Conservation (phyloP, 2,797 vertebrate genomes). For the Chaenodraco wilsoni region DNA sequence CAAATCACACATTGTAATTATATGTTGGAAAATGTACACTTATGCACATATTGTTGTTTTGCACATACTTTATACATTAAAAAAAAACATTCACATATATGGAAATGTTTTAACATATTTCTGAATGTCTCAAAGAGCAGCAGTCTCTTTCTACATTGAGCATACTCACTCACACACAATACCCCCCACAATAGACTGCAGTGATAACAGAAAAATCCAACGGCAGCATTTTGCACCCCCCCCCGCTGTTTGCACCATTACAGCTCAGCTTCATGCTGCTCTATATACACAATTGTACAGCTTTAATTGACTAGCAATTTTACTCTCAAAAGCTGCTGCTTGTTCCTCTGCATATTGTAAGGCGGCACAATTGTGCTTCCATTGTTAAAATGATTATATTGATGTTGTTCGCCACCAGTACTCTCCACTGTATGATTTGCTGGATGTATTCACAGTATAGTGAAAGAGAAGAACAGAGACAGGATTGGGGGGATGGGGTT, state of each 20-base stretch:
- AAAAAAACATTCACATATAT: background rate
- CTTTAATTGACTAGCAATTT: conserved; percentile 56
- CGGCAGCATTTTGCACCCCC: conserved; percentile 23
- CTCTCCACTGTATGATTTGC: conserved; percentile 19
- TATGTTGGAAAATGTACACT: too few species aligned
- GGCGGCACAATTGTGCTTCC: conserved; percentile 24
- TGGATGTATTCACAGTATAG: conserved; percentile 22
- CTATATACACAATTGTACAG: conserved; percentile 38
- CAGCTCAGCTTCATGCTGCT: conserved; percentile 34
- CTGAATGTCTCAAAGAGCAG: background rate
- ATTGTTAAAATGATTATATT: conserved; percentile 50
- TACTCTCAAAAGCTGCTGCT: conserved; percentile 40
- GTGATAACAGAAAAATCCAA: conserved; percentile 38
- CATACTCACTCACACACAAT: conserved; percentile 6
- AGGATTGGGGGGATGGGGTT: background rate
- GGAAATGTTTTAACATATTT: background rate
- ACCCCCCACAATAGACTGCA: conserved; percentile 14
- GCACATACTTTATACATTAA: background rate
- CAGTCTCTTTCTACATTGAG: background rate
- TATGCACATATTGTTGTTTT: background rate
- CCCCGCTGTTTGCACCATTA: conserved; percentile 39
- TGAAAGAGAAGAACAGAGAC: conserved; percentile 2
- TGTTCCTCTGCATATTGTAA: conserved; percentile 29
- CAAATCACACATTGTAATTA: too few species aligned
- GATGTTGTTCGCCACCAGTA: conserved; percentile 36